phyloP scores from a whole-genome alignment of 2,888 invertebrate genomes.

The Gastrophysa polygoni region DNA sequence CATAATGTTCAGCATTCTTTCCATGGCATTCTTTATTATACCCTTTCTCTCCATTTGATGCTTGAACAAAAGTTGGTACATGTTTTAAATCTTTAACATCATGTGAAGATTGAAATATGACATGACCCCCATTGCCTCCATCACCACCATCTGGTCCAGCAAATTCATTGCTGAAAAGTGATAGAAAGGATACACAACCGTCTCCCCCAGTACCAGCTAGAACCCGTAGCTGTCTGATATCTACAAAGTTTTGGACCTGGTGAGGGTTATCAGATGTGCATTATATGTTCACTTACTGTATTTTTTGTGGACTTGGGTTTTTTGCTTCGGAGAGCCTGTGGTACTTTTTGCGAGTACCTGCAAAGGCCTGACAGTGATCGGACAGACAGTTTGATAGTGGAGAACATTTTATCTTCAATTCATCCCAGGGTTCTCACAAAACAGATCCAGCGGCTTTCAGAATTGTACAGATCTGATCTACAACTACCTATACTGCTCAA shows the following conservation, averaged over 20 bases:
- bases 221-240: conserved; percentile 69
- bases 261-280: conserved; percentile 15
- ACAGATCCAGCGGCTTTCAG: no score
- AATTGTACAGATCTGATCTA: no score
- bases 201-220: conserved; percentile 91
- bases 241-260: conserved; percentile 66
- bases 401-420: no score
- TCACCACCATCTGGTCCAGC: conserved; percentile 97
- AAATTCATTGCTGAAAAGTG: conserved; percentile 79
- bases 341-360: conserved; percentile 45
- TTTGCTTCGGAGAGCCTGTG: conserved; percentile 57
- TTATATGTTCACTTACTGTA: conserved; percentile 49
- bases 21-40: conserved; percentile 78
- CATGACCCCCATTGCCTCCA: conserved; percentile 95
- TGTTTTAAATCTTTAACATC: conserved; percentile 75
- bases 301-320: conserved; percentile 59
- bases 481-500: no score
- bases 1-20: conserved; percentile 73
- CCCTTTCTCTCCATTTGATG: conserved; percentile 76
- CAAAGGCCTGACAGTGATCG: conserved; percentile 22
- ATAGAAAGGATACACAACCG: conserved; percentile 88
- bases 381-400: conserved; percentile 14
- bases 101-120: conserved; percentile 78
- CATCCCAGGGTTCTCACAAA: no score
- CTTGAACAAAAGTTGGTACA: conserved; percentile 66